Percentiles rank a stretch among this genome's conserved stretches.
These are phyloP conservation scores for Lissonota sp. DNA, from an alignment of 2,888 invertebrate genomes.

Conservation along the genomic window DNA sequence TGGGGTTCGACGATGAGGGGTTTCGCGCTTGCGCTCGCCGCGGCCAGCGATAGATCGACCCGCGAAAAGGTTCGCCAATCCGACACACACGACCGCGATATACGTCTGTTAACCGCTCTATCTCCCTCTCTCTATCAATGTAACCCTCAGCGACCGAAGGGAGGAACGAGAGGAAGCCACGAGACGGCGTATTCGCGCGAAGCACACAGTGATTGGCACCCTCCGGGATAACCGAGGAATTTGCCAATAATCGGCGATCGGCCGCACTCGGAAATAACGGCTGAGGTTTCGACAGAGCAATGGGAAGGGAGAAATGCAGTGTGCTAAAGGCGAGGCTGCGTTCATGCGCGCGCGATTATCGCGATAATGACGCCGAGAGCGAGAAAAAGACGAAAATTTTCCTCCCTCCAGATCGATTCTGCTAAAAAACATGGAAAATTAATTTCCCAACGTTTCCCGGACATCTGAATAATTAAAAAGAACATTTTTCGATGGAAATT, in stretches of 20 bases:
- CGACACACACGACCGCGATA: slow-evolving; percentile 50
- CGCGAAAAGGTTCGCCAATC: slow-evolving; percentile 78
- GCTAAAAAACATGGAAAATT: too few relatives aligned
- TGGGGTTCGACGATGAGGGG: slow-evolving; percentile 27
- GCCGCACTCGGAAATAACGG: neutral
- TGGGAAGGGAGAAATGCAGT: slow-evolving; percentile 15
- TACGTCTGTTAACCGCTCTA: slow-evolving; percentile 7
- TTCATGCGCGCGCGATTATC: slow-evolving; percentile 31
- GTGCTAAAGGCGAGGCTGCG: slow-evolving; percentile 38
- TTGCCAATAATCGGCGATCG: slow-evolving; percentile 21
- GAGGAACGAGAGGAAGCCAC: slow-evolving; percentile 5
- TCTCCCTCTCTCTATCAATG: slow-evolving; percentile 16
- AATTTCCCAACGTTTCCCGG: too few relatives aligned
- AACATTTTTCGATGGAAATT: too few relatives aligned
- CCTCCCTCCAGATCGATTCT: neutral
- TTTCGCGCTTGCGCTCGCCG: slow-evolving; percentile 72
- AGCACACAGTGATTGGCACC: slow-evolving; percentile 27
- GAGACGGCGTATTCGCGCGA: slow-evolving; percentile 5
- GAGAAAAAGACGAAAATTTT: neutral
- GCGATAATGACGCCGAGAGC: neutral
- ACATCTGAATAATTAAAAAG: too few relatives aligned
- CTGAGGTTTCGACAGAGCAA: neutral
- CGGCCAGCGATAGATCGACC: slow-evolving; percentile 79
- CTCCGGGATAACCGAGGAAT: neutral
- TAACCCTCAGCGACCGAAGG: slow-evolving; percentile 19